Evolutionary conservation across 2,888 invertebrate genomes (phyloP).

Genomic region (Torymus texanus): DNA sequence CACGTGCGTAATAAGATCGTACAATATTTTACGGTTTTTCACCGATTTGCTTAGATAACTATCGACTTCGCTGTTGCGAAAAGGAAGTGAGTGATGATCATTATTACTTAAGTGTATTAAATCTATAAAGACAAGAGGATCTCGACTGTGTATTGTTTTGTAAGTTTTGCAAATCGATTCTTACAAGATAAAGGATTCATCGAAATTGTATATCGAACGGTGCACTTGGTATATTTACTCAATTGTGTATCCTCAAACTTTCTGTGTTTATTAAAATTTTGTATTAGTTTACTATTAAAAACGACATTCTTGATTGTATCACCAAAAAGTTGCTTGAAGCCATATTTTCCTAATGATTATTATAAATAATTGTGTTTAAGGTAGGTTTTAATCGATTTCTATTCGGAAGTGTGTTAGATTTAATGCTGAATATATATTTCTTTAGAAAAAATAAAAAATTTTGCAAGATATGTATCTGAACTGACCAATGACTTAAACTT

Average conservation of each 20-base stretch:
- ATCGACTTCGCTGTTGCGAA: slow-evolving; percentile 31
- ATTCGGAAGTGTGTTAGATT: slow-evolving; percentile 31
- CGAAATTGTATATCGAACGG: slow-evolving; percentile 45
- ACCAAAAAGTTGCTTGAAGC: slow-evolving; percentile 55
- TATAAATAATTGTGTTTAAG: slow-evolving; percentile 49
- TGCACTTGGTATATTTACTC: slow-evolving; percentile 23
- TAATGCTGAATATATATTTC: slow-evolving; percentile 45
- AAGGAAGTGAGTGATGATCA: slow-evolving; percentile 39
- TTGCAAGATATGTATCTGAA: slow-evolving; percentile 43
- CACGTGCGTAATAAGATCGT: slow-evolving; percentile 43
- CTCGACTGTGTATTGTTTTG: slow-evolving; percentile 47
- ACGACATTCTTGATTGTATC: slow-evolving; percentile 42
- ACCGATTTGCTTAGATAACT: slow-evolving; percentile 47
- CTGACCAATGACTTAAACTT: slow-evolving; percentile 40
- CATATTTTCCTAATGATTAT: slow-evolving; percentile 54
- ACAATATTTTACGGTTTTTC: slow-evolving; percentile 45
- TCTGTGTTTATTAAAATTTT: slow-evolving; percentile 51
- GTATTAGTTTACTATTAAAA: slow-evolving; percentile 55
- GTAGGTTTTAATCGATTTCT: slow-evolving; percentile 48
- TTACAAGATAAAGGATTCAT: slow-evolving; percentile 40
- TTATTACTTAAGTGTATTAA: slow-evolving; percentile 46
- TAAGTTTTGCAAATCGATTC: slow-evolving; percentile 50
- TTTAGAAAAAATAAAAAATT: slow-evolving; percentile 45
- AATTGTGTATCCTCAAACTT: slow-evolving; percentile 41
- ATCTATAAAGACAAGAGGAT: slow-evolving; percentile 31